Percentiles rank a stretch among this genome's conserved stretches.
Evolutionary conservation across 2,797 vertebrate species (phyloP).

Genomic region (Sebastes minor): DNA sequence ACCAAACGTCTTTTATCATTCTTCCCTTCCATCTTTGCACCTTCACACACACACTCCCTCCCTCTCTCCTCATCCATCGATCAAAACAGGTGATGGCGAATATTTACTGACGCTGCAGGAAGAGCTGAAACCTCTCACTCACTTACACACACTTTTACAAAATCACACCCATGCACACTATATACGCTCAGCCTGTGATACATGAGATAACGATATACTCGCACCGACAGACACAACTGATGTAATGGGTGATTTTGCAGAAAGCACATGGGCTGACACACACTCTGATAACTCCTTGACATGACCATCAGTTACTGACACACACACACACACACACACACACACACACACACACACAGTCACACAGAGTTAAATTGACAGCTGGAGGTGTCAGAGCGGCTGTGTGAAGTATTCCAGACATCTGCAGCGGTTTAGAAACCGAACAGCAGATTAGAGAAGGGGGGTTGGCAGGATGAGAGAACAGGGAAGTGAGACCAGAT

Average conservation of each 20-base stretch:
- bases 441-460: conserved; percentile 39
- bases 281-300: conserved; percentile 7
- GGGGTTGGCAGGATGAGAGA: conserved; percentile 16
- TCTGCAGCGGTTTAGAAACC: conserved; percentile 52
- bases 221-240: not conserved
- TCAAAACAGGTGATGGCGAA: conserved; percentile 3
- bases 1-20: conserved; percentile 26
- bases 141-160: not conserved
- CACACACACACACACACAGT: not conserved
- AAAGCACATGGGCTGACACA: not conserved
- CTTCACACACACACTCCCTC: not conserved
- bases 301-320: not conserved
- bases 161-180: not conserved
- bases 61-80: conserved; percentile 15
- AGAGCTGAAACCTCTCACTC: not conserved
- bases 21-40: not conserved
- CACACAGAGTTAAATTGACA: conserved; percentile 37
- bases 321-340: not conserved
- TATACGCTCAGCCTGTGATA: not conserved
- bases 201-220: not conserved
- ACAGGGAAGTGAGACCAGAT: conserved; percentile 57
- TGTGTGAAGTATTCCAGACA: conserved; percentile 40
- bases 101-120: conserved; percentile 38
- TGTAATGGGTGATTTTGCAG: conserved; percentile 13
- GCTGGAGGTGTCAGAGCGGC: conserved; percentile 44